Base-by-base conservation (phyloP, 2,797 vertebrate species). In the Phoebastria nigripes region DNA sequence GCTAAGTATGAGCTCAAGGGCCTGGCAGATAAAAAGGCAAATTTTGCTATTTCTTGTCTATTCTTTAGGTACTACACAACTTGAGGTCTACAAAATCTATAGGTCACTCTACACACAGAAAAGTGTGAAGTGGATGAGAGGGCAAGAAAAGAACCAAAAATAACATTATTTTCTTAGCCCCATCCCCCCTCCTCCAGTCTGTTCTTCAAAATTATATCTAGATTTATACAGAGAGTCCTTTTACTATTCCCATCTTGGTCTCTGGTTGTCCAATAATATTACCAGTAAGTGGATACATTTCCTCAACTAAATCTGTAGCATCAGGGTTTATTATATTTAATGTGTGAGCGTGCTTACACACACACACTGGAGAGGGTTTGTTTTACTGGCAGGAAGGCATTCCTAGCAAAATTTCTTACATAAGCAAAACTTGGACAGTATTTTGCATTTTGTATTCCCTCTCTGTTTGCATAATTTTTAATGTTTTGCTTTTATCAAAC, bases 271-370 rank as follows among this genome's bases (percentile, higher is more conserved):
- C 15, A 72, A 4, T 12, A 72, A 18, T 29, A 89, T 61, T 54
- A 67, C 4, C 49, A 58, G 3, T 25, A 86, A 42, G 12, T 7
- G 6, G 19, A 74, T 31, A 51, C 7, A 39, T 49, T 81, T 86
- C 66, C 54, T 56, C 37, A 65, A 35, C 31, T 65, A 54, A 39
- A 83, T 41, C 47, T 72, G 55, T 17, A 56, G n/a, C 22, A 79
- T 63, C 18, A 31, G 24, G 33, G 29, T 51, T 65, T 93, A 56
- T 72, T 41, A 61, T 15, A 61, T 8, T 39, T 17, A 33, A 82
- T 0, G 26, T 18, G 29, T 33, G 25, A 26, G 47, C 3, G 1
- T 1, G 6, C 3, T 0, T 11, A 8, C 33, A n/a, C 25, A 46
- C 21, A 37, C 13, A 28, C 11, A 20, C 12, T 33, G 26, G 8